phyloP scores from a whole-genome alignment of 2,113 vertebrate species.

The Oophaga pumilio region DNA sequence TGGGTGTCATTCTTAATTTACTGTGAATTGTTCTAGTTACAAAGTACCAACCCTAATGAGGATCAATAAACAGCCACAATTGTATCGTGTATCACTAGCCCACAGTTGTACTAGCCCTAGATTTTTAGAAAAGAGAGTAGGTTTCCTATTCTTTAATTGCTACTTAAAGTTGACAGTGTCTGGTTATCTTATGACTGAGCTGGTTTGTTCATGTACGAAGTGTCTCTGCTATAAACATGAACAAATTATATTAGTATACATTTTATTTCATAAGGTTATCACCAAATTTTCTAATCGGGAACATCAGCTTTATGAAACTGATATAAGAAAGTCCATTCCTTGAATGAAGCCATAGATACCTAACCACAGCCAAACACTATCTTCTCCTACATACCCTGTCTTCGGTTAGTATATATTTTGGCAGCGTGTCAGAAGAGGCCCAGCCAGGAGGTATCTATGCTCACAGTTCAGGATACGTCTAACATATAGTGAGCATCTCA shows the following conservation, averaged over 20 bases:
- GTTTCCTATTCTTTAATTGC: slow-evolving; percentile 1
- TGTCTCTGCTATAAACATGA: neutral
- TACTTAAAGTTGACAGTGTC: slow-evolving; percentile 30
- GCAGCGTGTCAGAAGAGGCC: neutral
- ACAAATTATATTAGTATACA: neutral
- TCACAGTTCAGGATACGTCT: neutral
- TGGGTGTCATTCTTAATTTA: neutral
- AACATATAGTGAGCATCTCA: neutral
- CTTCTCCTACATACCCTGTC: neutral
- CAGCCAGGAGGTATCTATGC: neutral
- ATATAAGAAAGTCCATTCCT: neutral
- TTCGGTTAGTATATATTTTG: neutral
- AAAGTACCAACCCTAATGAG: neutral
- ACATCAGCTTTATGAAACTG: too few species aligned
- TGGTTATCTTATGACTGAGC: neutral
- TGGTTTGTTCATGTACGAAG: neutral
- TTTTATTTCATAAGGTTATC: neutral
- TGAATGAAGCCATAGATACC: neutral
- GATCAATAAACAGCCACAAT: neutral
- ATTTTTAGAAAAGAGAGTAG: neutral
- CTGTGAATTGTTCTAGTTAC: neutral
- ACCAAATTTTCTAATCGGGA: neutral
- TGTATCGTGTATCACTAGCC: neutral
- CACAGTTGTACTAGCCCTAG: slow-evolving; percentile 14
- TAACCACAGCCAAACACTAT: neutral